Conservation (phyloP, 2,113 vertebrate genomes). For the Cnemophilus loriae region DNA sequence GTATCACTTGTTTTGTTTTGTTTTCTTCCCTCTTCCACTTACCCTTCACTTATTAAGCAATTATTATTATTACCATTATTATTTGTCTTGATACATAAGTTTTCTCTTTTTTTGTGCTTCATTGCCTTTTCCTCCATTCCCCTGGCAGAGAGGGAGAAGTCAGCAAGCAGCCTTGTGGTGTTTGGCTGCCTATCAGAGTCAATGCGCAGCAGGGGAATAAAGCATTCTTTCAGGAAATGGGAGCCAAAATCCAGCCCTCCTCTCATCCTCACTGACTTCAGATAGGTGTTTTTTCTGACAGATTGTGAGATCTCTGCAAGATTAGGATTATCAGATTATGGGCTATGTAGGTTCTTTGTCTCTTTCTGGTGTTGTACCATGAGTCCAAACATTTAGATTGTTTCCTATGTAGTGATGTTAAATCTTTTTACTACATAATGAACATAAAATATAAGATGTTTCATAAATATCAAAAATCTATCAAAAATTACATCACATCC, state of each 20-base stretch:
- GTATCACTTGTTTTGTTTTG: background rate
- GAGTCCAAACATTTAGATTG: background rate
- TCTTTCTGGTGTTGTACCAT: background rate
- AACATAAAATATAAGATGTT: background rate
- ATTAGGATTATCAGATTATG: background rate
- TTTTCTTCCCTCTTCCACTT: background rate
- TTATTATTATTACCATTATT: background rate
- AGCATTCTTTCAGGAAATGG: background rate
- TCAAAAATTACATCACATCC: slow-evolving; percentile 17
- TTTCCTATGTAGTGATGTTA: background rate
- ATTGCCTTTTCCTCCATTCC: background rate
- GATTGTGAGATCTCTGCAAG: background rate
- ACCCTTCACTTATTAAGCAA: background rate
- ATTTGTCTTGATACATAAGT: background rate
- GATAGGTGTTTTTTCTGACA: background rate
- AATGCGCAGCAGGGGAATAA: background rate
- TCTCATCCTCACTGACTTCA: background rate
- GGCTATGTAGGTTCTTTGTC: background rate
- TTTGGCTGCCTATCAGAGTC: accelerated
- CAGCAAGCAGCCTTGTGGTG: background rate
- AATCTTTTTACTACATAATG: slow-evolving; percentile 16
- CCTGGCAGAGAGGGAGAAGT: background rate
- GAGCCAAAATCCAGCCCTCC: background rate
- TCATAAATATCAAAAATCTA: no score
- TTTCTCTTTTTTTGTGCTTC: background rate